A percentile compares a stretch with the other conserved stretches of the same genome.
phyloP scores from a whole-genome alignment of 1,140 invertebrate species.

The Drosophila subpulchrella region DNA sequence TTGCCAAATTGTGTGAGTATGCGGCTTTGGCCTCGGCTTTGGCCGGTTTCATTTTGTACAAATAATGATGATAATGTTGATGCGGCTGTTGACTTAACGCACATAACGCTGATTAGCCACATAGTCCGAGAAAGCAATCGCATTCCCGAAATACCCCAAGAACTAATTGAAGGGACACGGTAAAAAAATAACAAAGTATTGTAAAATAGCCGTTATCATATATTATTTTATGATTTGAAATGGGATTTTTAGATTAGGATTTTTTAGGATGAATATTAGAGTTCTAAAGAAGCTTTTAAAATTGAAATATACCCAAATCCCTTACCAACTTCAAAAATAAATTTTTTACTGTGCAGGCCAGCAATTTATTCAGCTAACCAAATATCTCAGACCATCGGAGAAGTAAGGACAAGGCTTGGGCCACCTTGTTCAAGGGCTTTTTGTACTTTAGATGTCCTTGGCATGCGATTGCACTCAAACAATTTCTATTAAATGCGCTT shows the following conservation, averaged over 20 bases:
- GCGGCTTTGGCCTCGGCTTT: constrained; percentile 44
- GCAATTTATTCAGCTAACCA: constrained; percentile 23
- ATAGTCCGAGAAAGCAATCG: constrained; percentile 9
- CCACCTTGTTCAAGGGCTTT: constrained; percentile 3
- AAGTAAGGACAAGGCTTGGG: constrained; percentile 16
- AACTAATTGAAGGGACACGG: constrained; percentile 18
- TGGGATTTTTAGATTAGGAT: no score
- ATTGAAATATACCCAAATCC: background rate
- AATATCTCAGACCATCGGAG: constrained; percentile 5
- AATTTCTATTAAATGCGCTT: constrained; percentile 69
- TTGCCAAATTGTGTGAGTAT: constrained; percentile 66
- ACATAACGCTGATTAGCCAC: constrained; percentile 66
- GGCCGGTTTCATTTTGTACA: constrained; percentile 61
- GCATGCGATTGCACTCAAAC: constrained; percentile 54
- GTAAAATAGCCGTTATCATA: no score
- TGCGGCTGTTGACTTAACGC: constrained; percentile 68
- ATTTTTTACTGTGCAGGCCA: constrained; percentile 7
- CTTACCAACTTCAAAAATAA: background rate
- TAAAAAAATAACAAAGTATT: background rate
- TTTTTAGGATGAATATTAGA: background rate
- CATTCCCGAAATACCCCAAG: constrained; percentile 5
- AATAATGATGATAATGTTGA: constrained; percentile 72
- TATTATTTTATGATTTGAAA: no score
- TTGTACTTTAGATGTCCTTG: constrained; percentile 43
- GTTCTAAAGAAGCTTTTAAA: background rate